Base-by-base conservation (phyloP, 2,888 invertebrate species). In the Cordylochernes scorpioides region DNA sequence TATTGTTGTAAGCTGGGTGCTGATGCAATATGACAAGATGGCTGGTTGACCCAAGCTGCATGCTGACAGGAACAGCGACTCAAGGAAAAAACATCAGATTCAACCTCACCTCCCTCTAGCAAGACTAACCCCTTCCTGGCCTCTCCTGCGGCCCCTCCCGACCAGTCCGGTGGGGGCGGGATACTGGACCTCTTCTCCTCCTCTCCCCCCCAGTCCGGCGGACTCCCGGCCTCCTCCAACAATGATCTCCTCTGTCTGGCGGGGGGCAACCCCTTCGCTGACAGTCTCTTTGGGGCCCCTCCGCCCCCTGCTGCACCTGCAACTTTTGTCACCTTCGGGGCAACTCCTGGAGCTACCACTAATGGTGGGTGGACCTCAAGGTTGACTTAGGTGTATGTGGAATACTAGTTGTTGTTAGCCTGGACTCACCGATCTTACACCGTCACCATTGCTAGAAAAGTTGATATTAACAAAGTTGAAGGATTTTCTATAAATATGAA, bases 221-320 rank as follows among this genome's bases (percentile, higher is more conserved):
- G 22, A n/a, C 24, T 25, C 5, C 7, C 15, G n/a, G 15, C 17
- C 4, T 48, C 33, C 48, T 14, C 32, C 19, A 49, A 52, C 36
- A 78, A 78, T 9, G 84, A 84, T 47, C 80, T 84, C 56, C 59
- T 86, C 41, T 61, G 84, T 30, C 71, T 78, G 46, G 4, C 29
- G n/a, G 44, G 47, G 27, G 38, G 31, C 29, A 86, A 86, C 60
- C 86, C 86, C 7, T 88, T 86, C 51, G 72, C 77, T 8, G 48
- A 50, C 38, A 50, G 46, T 32, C 42, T 53, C 9, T 46, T 48
- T 35, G 45, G 43, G 19, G 24, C 34, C n/a, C 27, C 27, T 25
- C 29, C 34, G 22, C 25, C 39, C 19, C 74, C 77, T 47, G 71
- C 15, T 24, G 17, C 33, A 22, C 15, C 16, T 27, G 25, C 22